Conservation (phyloP, 2,888 invertebrate genomes). For the Diarsia brunnea region DNA sequence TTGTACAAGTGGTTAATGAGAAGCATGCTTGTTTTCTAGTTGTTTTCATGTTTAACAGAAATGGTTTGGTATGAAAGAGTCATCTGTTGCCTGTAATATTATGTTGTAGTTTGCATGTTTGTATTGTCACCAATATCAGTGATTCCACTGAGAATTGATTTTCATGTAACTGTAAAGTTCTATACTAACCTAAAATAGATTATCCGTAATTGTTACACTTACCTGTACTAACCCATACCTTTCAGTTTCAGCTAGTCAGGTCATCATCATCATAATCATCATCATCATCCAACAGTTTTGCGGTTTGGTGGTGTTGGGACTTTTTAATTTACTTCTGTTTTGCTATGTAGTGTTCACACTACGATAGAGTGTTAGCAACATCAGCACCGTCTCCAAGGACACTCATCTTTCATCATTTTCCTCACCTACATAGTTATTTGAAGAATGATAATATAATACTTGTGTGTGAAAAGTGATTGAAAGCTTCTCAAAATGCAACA, state of each 20-base stretch:
- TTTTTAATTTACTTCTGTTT: neutral
- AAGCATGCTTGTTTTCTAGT: neutral
- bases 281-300: constrained; percentile 17
- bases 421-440: constrained; percentile 9
- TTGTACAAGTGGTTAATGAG: too few relatives aligned
- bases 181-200: neutral
- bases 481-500: constrained; percentile 39
- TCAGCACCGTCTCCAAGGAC: neutral
- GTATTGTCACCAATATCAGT: neutral
- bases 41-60: neutral
- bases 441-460: constrained; percentile 22
- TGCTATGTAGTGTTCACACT: constrained; percentile 27
- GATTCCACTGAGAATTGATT: neutral
- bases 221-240: constrained; percentile 15
- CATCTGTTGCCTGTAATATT: neutral
- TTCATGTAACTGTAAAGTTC: neutral
- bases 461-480: constrained; percentile 16
- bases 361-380: constrained; percentile 13
- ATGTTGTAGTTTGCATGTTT: neutral
- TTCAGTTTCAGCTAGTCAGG: constrained; percentile 17
- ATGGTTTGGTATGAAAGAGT: neutral
- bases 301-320: constrained; percentile 20
- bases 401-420: constrained; percentile 13
- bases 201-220: neutral
- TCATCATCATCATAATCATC: neutral